Percentiles rank a stretch among this genome's conserved stretches.
Evolutionary conservation across 2,113 vertebrate species (phyloP).

Genomic region (Pogona vitticeps): DNA sequence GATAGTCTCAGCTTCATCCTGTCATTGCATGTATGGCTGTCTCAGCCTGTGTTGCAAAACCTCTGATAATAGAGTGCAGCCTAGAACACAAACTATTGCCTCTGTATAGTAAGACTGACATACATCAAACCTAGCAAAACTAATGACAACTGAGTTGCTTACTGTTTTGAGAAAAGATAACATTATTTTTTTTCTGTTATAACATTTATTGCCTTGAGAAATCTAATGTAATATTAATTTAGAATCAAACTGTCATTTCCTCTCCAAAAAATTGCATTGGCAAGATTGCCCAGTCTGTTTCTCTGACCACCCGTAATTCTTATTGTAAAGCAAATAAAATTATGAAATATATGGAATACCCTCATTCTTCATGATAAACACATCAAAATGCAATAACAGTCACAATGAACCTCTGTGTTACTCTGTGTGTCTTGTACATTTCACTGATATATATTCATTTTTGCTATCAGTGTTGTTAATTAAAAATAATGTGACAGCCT

Average conservation of each 20-base stretch:
- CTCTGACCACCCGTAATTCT: background rate
- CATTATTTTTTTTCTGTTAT: slow-evolving; percentile 55
- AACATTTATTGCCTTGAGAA: slow-evolving; percentile 51
- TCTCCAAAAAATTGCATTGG: slow-evolving; percentile 35
- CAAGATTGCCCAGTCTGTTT: background rate
- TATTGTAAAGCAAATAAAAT: background rate
- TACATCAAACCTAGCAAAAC: background rate
- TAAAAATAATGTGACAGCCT: slow-evolving; percentile 33
- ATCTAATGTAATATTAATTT: slow-evolving; percentile 35
- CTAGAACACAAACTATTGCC: background rate
- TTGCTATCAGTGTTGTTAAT: slow-evolving; percentile 35
- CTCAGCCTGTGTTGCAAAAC: background rate
- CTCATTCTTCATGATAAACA: slow-evolving; percentile 8
- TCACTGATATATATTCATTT: slow-evolving; percentile 55
- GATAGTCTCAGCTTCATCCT: background rate
- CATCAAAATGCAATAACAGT: slow-evolving; percentile 44
- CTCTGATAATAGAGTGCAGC: background rate
- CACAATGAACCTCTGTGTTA: slow-evolving; percentile 18
- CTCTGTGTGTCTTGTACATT: slow-evolving; percentile 17
- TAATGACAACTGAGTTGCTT: background rate
- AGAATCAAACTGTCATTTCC: slow-evolving; percentile 26
- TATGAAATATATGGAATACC: background rate
- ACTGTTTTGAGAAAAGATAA: slow-evolving; percentile 28
- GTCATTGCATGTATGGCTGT: background rate
- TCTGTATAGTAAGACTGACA: background rate